Evolutionary conservation across 2,888 invertebrate species (phyloP).

Genomic region (Masnerella sp.): DNA sequence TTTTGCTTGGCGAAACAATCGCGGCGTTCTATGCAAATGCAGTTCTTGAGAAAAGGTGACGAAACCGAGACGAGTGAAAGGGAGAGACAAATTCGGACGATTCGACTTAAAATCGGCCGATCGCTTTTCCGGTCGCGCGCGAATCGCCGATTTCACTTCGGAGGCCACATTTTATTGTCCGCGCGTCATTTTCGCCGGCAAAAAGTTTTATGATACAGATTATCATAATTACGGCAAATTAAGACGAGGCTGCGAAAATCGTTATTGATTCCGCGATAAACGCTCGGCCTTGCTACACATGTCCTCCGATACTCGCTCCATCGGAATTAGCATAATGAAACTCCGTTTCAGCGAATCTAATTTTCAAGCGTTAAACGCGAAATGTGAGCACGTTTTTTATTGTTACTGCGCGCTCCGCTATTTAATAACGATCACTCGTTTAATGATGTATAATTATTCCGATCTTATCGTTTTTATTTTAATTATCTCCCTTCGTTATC

Average conservation of each 20-base stretch:
- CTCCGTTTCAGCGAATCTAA: slow-evolving; percentile 27
- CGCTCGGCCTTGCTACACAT: slow-evolving; percentile 46
- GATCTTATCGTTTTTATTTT: slow-evolving; percentile 1
- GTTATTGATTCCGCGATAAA: slow-evolving; percentile 53
- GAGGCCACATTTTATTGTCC: slow-evolving; percentile 54
- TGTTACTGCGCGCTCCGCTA: background rate
- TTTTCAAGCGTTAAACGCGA: slow-evolving; percentile 20
- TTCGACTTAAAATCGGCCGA: no score
- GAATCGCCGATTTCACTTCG: no score
- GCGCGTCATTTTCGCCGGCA: slow-evolving; percentile 44
- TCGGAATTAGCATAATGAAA: slow-evolving; percentile 35
- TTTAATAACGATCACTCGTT: background rate
- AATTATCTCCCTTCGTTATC: slow-evolving; percentile 15
- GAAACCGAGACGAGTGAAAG: slow-evolving; percentile 43
- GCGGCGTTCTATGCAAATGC: slow-evolving; percentile 49
- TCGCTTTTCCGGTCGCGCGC: background rate
- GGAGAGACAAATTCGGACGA: no score
- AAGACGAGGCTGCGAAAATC: slow-evolving; percentile 47
- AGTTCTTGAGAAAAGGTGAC: slow-evolving; percentile 47
- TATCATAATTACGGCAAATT: slow-evolving; percentile 54
- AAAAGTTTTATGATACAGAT: slow-evolving; percentile 55
- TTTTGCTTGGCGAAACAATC: slow-evolving; percentile 51
- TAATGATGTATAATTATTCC: background rate
- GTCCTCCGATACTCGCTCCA: slow-evolving; percentile 36
- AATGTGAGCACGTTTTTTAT: no score